Base-by-base conservation (phyloP, 2,888 invertebrate species). In the Rapana venosa region DNA sequence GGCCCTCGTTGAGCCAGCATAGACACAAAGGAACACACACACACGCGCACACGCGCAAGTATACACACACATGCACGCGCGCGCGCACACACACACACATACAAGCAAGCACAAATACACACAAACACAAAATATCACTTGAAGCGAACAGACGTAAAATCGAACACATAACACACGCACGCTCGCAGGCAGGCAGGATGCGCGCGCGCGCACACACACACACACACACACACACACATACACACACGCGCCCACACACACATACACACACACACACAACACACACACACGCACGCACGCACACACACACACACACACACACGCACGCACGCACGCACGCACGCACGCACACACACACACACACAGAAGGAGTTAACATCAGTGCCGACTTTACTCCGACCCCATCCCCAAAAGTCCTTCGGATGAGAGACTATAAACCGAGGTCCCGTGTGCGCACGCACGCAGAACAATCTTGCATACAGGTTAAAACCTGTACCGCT, bases 291-390 rank as follows among this genome's bases (percentile, higher is more conserved):
- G n/a, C 11, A 74, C 74, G n/a, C n/a, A 74, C 22, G n/a, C 74
- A 74, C 74, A 74, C 74, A 74, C 30, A 74, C 74, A 74, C 74
- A 74, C 74, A 86, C 36, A 47, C 58, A 86, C 32, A 74, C n/a
- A n/a, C 74, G 11, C 74, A 74, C 74, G 35, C 79, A 79, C 79
- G 35, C 79, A 79, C 35, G 2, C 79, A 79, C 79, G 35, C 79
- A 79, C 79, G 35, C 79, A 35, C 32, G 35, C 32, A 79, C 32
- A 79, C 35, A 35, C 32, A 79, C 17, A 30, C 30, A 79, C 32
- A 30, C 17, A 81, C 36, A 66, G n/a, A n/a, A n/a, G n/a, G n/a
- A n/a, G n/a, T n/a, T n/a, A n/a, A n/a, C n/a, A n/a, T n/a, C n/a
- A n/a, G n/a, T n/a, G n/a, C n/a, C n/a, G n/a, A n/a, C n/a, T n/a